Evolutionary conservation across 2,888 invertebrate species (phyloP).

Genomic region (Andrena flavipes): DNA sequence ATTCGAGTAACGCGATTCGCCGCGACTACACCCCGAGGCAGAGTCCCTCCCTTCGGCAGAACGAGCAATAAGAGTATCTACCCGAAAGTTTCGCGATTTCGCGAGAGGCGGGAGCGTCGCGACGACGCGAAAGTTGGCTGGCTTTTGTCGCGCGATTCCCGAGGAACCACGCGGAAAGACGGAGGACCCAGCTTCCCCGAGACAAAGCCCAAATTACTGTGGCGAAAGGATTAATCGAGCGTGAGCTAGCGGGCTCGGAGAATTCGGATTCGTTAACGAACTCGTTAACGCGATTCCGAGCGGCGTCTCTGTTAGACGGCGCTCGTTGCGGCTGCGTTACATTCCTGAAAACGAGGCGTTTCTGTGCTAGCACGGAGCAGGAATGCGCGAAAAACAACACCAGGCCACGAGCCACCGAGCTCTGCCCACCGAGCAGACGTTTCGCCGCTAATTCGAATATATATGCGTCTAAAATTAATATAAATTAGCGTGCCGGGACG

Average conservation of each 20-base stretch:
- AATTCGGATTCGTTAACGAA: conserved; percentile 7
- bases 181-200: background rate
- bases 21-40: no score
- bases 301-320: background rate
- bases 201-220: background rate
- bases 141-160: no score
- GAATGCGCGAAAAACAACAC: conserved; percentile 48
- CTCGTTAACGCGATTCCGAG: conserved; percentile 31
- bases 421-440: background rate
- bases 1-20: no score
- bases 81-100: no score
- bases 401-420: background rate
- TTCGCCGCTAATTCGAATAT: conserved; percentile 64
- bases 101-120: no score
- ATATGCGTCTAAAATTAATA: conserved; percentile 72
- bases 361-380: background rate
- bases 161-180: no score
- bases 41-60: no score
- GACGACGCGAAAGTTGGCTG: no score
- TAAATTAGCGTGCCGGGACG: conserved; percentile 65
- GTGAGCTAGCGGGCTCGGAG: background rate
- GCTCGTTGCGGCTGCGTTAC: background rate
- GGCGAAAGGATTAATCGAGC: conserved; percentile 14
- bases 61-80: no score
- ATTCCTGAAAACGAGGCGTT: conserved; percentile 13